Conservation (phyloP, 2,113 vertebrate genomes). For the Aleadryas rufinucha region DNA sequence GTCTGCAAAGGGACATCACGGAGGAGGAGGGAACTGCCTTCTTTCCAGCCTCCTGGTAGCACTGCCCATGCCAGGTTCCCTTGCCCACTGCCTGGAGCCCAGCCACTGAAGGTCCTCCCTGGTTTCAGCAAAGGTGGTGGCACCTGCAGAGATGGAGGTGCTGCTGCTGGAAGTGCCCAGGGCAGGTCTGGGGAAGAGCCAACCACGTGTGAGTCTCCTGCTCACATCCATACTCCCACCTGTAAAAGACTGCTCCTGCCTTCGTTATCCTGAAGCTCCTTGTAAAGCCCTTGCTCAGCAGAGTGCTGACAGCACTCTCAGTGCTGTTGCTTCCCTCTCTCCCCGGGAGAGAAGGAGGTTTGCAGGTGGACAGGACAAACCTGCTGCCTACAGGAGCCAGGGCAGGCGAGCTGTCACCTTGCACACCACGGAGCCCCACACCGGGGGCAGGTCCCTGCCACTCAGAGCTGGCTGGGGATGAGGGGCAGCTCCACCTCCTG, state of each 20-base stretch:
- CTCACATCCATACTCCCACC: not conserved
- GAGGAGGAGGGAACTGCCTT: not conserved
- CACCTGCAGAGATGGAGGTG: not conserved
- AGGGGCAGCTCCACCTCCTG: not conserved
- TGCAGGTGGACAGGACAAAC: not conserved
- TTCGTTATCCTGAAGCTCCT: not conserved
- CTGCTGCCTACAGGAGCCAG: not conserved
- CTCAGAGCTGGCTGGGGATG: not conserved
- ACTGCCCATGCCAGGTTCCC: not conserved
- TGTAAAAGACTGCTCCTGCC: not conserved
- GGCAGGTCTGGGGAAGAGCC: not conserved
- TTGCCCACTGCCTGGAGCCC: not conserved
- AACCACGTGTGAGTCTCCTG: accelerated
- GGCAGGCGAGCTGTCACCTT: not conserved
- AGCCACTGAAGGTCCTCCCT: not conserved
- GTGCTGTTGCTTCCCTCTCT: not conserved
- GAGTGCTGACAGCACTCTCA: not conserved
- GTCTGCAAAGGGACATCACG: not conserved
- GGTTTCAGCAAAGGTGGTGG: not conserved
- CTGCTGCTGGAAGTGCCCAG: not conserved
- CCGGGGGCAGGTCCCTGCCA: accelerated
- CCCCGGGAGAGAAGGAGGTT: not conserved
- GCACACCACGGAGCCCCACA: not conserved
- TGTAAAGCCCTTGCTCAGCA: not conserved
- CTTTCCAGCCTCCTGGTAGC: not conserved